A percentile compares a stretch with the other conserved stretches of the same genome.
phyloP scores from a whole-genome alignment of 2,888 invertebrate species.

The Lycophotia porphyrea region DNA sequence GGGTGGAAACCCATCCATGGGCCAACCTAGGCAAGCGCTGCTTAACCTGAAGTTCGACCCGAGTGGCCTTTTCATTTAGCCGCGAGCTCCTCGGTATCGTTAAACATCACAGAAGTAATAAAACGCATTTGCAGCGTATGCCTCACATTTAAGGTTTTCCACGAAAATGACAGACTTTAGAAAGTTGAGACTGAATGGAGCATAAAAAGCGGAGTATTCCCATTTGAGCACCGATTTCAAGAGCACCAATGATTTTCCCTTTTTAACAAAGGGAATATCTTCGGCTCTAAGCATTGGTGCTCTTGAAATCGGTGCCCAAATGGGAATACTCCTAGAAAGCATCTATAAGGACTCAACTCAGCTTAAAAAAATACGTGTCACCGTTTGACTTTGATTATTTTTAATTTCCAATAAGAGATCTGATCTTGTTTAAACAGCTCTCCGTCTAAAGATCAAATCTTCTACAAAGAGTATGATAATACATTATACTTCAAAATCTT shows the following conservation, averaged over 20 bases:
- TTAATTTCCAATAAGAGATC: neutral
- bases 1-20: too few species aligned
- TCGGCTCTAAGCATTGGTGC: too few species aligned
- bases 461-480: neutral
- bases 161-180: neutral
- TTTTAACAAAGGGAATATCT: too few species aligned
- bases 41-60: too few species aligned
- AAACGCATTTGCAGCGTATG: neutral
- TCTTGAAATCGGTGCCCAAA: too few species aligned
- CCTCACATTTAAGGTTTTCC: neutral
- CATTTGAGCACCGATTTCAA: too few species aligned
- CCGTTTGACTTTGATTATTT: constrained; percentile 4
- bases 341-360: neutral
- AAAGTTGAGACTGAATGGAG: neutral
- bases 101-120: neutral
- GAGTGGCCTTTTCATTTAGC: too few species aligned
- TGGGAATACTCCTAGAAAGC: too few species aligned
- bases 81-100: too few species aligned
- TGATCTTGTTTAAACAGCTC: constrained; percentile 12
- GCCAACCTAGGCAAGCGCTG: too few species aligned
- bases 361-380: neutral
- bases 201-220: neutral
- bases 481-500: constrained; percentile 18
- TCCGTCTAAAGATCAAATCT: constrained; percentile 16
- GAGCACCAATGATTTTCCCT: too few species aligned